Conservation (phyloP, 2,797 vertebrate genomes). For the Glyptemys insculpta region DNA sequence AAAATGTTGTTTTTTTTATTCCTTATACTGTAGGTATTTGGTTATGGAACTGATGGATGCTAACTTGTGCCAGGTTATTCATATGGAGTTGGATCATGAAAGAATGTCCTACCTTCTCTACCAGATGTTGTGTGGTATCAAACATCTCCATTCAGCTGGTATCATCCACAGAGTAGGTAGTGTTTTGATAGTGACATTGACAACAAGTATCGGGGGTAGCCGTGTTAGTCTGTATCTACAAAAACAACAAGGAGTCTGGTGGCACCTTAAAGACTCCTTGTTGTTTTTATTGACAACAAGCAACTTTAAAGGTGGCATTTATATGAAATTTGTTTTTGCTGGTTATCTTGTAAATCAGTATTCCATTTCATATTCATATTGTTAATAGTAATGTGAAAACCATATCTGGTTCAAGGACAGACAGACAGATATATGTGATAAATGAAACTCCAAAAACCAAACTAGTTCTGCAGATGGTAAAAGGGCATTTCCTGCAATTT, state of each 20-base stretch:
- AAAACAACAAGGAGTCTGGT: too few species aligned
- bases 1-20: conserved; percentile 11
- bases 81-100: conserved; percentile 98
- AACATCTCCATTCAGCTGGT: conserved; percentile 96
- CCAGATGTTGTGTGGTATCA: conserved; percentile 98
- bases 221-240: too few species aligned
- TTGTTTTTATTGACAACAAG: background rate
- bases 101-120: conserved; percentile 98
- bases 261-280: too few species aligned
- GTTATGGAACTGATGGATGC: conserved; percentile 99
- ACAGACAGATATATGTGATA: background rate
- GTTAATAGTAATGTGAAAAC: background rate
- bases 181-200: conserved; percentile 35
- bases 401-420: background rate
- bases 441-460: background rate
- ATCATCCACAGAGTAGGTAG: conserved; percentile 96
- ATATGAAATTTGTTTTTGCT: background rate
- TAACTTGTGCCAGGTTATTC: conserved; percentile 98
- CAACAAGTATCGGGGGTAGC: background rate
- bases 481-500: background rate
- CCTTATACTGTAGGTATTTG: conserved; percentile 86
- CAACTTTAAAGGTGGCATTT: background rate
- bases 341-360: background rate
- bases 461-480: background rate
- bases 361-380: background rate